A percentile compares a stretch with the other conserved stretches of the same genome.
These are phyloP conservation scores for Steatornis caripensis DNA, from an alignment of 2,113 vertebrate species.

Conservation along the genomic window DNA sequence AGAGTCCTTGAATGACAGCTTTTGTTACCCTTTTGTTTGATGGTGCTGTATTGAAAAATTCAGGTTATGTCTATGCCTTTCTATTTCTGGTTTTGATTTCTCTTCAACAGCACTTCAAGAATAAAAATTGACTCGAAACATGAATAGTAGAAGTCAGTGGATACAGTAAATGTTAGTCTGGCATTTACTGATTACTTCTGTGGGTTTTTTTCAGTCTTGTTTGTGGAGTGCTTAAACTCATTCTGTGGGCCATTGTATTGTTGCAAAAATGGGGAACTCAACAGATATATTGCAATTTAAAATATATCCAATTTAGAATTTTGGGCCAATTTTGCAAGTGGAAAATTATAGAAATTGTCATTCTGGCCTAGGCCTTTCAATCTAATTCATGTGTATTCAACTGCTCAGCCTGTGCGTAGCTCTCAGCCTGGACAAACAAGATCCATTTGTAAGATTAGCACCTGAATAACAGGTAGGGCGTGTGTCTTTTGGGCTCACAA, in stretches of 20 bases:
- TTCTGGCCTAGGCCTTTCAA: background rate
- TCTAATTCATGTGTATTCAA: accelerated
- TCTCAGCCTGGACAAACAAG: background rate
- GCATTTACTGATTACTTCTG: conserved; percentile 55
- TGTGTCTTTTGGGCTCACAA: background rate
- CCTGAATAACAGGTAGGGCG: background rate
- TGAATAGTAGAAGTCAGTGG: conserved; percentile 37
- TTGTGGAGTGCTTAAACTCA: background rate
- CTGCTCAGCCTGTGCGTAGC: background rate
- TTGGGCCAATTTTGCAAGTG: background rate
- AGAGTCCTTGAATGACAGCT: conserved; percentile 68
- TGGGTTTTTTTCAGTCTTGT: background rate
- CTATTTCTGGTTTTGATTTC: conserved; percentile 56
- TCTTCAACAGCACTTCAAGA: conserved; percentile 50
- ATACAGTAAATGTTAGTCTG: conserved; percentile 53
- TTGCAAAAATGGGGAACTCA: conserved; percentile 35
- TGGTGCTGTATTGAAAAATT: conserved; percentile 63
- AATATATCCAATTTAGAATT: background rate
- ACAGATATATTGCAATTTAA: background rate
- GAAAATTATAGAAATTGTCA: background rate
- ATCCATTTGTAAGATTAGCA: background rate
- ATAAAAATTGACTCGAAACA: conserved; percentile 43
- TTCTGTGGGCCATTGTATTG: background rate
- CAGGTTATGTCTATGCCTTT: conserved; percentile 63
- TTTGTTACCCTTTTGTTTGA: conserved; percentile 68